Evolutionary conservation across 2,113 vertebrate genomes (phyloP).

Genomic region (Gymnobelideus leadbeateri): DNA sequence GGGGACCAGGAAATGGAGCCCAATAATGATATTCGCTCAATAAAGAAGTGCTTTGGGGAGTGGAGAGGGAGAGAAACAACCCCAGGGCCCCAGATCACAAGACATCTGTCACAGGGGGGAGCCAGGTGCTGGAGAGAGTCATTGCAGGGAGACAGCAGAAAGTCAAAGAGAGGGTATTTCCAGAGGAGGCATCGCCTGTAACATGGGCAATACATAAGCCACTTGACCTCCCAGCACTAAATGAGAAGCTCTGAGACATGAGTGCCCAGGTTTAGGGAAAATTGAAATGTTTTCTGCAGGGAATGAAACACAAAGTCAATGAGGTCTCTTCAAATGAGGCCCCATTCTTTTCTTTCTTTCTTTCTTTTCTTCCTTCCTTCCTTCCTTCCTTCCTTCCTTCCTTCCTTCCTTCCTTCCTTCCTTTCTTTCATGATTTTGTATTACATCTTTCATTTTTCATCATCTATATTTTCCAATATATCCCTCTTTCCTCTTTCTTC

Average conservation of each 20-base stretch:
- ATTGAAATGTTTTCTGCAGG: not conserved
- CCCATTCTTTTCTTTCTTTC: not conserved
- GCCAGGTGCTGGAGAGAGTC: not conserved
- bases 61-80: not conserved
- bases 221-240: conserved; percentile 17
- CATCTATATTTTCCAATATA: not conserved
- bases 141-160: not conserved
- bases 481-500: not conserved
- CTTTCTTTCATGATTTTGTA: not conserved
- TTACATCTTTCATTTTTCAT: not conserved
- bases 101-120: conserved; percentile 59
- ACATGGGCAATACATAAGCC: not conserved
- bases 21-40: conserved; percentile 67
- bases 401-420: too few relatives aligned
- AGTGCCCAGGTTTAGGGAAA: not conserved
- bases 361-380: too few relatives aligned
- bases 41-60: not conserved
- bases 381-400: too few relatives aligned
- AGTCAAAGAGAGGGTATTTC: conserved; percentile 1
- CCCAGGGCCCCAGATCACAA: conserved; percentile 24
- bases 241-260: conserved; percentile 28
- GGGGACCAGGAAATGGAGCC: conserved; percentile 67
- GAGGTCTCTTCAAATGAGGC: not conserved
- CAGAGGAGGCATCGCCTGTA: not conserved
- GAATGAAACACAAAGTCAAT: conserved; percentile 10